These are phyloP conservation scores for Helicolenus hilgendorfi DNA, from an alignment of 2,797 vertebrate species.

Conservation along the genomic window DNA sequence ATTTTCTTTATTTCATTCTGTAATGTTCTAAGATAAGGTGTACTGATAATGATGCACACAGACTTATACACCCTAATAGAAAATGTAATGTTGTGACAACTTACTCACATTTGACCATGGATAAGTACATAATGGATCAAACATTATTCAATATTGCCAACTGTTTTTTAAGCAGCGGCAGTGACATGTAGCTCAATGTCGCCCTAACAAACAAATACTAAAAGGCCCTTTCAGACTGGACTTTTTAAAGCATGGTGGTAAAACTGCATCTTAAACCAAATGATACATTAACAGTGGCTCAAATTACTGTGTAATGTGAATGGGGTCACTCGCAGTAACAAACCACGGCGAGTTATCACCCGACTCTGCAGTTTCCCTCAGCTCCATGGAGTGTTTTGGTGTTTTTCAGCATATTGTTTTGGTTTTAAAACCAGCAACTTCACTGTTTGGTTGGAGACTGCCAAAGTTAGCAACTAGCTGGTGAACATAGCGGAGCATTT, in stretches of 20 bases:
- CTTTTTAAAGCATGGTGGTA: not conserved
- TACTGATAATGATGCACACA: constrained; percentile 17
- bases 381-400: not conserved
- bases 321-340: not conserved
- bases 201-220: not conserved
- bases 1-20: not conserved
- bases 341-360: not conserved
- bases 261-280: not conserved
- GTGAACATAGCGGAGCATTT: not conserved
- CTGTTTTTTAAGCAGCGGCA: not conserved
- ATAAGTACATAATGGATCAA: not conserved
- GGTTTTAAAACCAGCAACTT: not conserved
- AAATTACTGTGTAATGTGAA: not conserved
- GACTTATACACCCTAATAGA: not conserved
- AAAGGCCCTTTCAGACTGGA: not conserved
- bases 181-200: not conserved
- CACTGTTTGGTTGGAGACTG: not conserved
- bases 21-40: not conserved
- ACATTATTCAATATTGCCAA: not conserved
- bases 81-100: not conserved
- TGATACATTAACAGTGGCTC: not conserved
- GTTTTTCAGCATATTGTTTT: not conserved
- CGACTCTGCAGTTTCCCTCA: not conserved
- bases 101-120: not conserved
- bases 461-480: not conserved